Evolutionary conservation across 1,140 invertebrate species (phyloP), one percentile per base, ranked within the genome.

Genomic region (Holotrichia oblita): DNA sequence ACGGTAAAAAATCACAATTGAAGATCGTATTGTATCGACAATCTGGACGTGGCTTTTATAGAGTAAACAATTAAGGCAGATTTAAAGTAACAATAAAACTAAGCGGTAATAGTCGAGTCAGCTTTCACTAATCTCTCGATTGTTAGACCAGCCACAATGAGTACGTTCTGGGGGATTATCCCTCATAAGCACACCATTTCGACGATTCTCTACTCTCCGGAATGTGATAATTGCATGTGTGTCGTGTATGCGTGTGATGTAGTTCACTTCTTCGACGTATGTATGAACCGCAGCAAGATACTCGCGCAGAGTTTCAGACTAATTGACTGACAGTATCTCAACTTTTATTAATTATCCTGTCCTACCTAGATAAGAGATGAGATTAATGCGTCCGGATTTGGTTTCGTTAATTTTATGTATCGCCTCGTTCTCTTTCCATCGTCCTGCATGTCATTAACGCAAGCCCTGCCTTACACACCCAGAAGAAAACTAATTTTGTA

Each of bases 331-430:
- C 79, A 77, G 79, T 77, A 79, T 79, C 79, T 79, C 64, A 77
- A 77, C 75, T 79, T 79, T 79, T 79, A 79, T 79, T 79, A 79
- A 79, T 79, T 79, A 79, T 79, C 75, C 79, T 79, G 79, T 77
- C 79, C 72, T 40, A 73, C 76, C 69, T 73, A 79, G 79, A 79
- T 79, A 79, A 79, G 79, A 77, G 76, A 79, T 76, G 79, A 79
- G 76, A 79, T 79, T 79, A 79, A 79, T 79, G 78, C 59, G 59
- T 42, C 74, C 76, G 78, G 74, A 79, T 79, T 79, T 79, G 72
- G 78, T 76, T 61, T 73, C 78, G 59, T 73, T 79, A 79, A 79
- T 79, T 79, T 79, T 40, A 55, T 69, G 73, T 79, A 24, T 79
- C 73, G 73, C 12, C 40, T 74, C 9, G 73, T 22, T 69, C 27